Conservation (phyloP, 2,888 invertebrate species). For the Eumacrocentrus americanus region DNA sequence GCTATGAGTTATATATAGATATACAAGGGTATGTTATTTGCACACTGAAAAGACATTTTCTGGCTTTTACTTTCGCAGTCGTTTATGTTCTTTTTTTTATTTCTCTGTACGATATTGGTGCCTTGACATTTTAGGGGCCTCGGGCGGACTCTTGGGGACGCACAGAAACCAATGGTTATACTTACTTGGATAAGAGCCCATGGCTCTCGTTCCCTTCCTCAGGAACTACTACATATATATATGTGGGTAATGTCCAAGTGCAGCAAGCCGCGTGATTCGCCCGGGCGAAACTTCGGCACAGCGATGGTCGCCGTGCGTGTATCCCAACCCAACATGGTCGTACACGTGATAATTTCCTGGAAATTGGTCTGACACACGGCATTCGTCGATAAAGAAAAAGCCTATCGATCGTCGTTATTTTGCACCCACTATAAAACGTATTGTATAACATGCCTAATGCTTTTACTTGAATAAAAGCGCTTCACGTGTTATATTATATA, state of each 20-base stretch:
- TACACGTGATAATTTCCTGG: slow-evolving; percentile 51
- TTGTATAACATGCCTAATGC: no score
- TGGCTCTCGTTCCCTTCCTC: no score
- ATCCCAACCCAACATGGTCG: slow-evolving; percentile 1
- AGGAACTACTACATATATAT: no score
- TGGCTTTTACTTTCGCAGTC: background rate
- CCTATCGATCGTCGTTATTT: slow-evolving; percentile 26
- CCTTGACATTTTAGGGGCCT: background rate
- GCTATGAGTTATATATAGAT: background rate
- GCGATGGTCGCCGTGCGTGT: slow-evolving; percentile 21
- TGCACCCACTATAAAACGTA: background rate
- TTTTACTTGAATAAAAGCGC: no score
- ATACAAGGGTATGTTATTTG: background rate
- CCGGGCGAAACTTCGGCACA: background rate
- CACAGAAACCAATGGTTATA: no score
- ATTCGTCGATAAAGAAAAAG: slow-evolving; percentile 48
- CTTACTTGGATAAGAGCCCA: no score
- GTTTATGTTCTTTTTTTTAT: background rate
- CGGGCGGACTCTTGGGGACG: background rate
- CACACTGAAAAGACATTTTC: background rate
- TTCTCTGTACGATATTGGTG: background rate
- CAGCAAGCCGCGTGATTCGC: no score
- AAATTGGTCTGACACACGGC: slow-evolving; percentile 54
- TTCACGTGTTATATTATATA: no score
- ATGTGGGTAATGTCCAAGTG: no score